Evolutionary conservation across 2,888 invertebrate genomes (phyloP).

Genomic region (Malachius bipustulatus): DNA sequence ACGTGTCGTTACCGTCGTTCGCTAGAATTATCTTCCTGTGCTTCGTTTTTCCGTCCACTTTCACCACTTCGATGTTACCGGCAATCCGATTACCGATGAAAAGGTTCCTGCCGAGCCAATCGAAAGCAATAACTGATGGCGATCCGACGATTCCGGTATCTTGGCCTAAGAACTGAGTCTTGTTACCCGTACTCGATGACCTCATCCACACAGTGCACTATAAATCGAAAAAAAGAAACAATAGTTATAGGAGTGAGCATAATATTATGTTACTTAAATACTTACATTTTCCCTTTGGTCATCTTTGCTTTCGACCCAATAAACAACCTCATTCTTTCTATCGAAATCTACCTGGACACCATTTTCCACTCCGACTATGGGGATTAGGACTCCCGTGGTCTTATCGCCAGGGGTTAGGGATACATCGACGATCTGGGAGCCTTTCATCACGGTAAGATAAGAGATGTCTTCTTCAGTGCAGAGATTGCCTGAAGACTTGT

Average conservation of each 20-base stretch:
- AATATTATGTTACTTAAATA: constrained; percentile 9
- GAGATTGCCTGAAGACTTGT: constrained; percentile 51
- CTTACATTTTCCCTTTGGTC: constrained; percentile 57
- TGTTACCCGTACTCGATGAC: constrained; percentile 75
- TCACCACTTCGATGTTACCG: constrained; percentile 81
- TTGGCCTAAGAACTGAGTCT: constrained; percentile 66
- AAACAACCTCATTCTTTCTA: constrained; percentile 68
- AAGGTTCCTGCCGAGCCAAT: constrained; percentile 93
- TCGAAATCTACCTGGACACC: constrained; percentile 89
- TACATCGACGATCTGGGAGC: constrained; percentile 79
- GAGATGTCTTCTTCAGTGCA: constrained; percentile 78
- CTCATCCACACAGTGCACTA: constrained; percentile 77
- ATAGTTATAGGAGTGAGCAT: constrained; percentile 5
- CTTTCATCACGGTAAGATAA: constrained; percentile 81
- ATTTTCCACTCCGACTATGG: constrained; percentile 78
- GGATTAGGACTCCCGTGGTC: constrained; percentile 67
- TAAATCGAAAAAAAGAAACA: too few species aligned
- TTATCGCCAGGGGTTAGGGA: constrained; percentile 64
- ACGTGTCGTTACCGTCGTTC: constrained; percentile 75
- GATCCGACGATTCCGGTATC: constrained; percentile 84
- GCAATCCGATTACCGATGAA: constrained; percentile 84
- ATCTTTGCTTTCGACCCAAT: constrained; percentile 74
- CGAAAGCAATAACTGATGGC: constrained; percentile 84
- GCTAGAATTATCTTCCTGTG: constrained; percentile 77
- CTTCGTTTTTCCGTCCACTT: constrained; percentile 72